Base-by-base conservation (phyloP, 1,140 invertebrate genomes). In the Argopecten irradians region DNA sequence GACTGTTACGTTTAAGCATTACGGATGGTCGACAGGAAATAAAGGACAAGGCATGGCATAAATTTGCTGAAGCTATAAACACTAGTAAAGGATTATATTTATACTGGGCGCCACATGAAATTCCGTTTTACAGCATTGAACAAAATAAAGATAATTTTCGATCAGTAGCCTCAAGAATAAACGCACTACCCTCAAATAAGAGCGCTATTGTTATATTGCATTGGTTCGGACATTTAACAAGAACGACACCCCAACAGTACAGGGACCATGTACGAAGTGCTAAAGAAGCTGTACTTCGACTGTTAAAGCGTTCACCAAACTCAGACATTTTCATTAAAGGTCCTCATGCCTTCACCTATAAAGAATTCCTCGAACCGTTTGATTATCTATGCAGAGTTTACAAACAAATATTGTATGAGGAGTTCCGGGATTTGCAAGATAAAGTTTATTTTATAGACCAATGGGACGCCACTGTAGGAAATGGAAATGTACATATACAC, bases 271-370 rank as follows among this genome's bases (percentile, higher is more conserved):
- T 87, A 34, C n/a, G 13, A 8, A 87, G 33, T 16, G 82, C 86
- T 43, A 87, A 83, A 82, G 7, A 39, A 32, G 82, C 86, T 7
- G 43, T 84, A 33, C 22, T 43, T 34, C 39, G 82, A 43, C 83
- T 84, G 14, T 34, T 87, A 9, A 41, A 43, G 22, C 82, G 86
- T 14, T 82, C 82, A 0, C 86, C 86, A 39, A 39, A 33, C 33
- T 71, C 82, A 39, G 33, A 71, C 11, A 83, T 87, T 83, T 87
- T 87, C 34, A 87, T 87, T 32, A 87, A 87, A 35, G 86, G 86
- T 32, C 86, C 86, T 39, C 86, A 87, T 35, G 22, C 83, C 39
- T 19, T 16, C 16, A n/a, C n/a, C 11, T 13, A 82, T 41, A 11
- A 22, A 13, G 22, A 19, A 2, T 46, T 46, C 19, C 32, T 55